Conservation (phyloP, 1,140 invertebrate species). For the Parapsyche elsis region DNA sequence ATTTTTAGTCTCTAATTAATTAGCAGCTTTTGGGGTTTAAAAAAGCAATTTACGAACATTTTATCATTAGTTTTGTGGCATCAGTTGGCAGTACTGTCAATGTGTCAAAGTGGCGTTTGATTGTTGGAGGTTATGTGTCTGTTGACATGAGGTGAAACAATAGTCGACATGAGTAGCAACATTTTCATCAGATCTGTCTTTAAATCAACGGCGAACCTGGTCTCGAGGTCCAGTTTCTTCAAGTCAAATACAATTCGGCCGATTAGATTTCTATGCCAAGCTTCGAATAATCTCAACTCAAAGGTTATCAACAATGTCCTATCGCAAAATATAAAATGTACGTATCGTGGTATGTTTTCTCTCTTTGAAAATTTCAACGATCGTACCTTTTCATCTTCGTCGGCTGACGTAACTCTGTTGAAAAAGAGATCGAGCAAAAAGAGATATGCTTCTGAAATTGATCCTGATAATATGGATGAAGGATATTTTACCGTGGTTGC, state of each 20-base stretch:
- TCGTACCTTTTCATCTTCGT: neutral
- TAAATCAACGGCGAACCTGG: neutral
- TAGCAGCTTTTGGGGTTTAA: too few species aligned
- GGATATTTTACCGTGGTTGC: slow-evolving; percentile 70
- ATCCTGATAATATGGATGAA: slow-evolving; percentile 54
- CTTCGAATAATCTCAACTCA: too few species aligned
- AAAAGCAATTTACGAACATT: too few species aligned
- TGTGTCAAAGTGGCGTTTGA: too few species aligned
- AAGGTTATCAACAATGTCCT: too few species aligned
- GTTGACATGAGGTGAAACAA: neutral
- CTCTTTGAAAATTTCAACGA: neutral
- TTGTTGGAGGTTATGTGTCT: too few species aligned
- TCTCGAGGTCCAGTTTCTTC: neutral
- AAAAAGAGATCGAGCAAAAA: slow-evolving; percentile 50
- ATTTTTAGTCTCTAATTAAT: too few species aligned
- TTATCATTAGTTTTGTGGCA: too few species aligned
- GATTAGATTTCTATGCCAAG: too few species aligned
- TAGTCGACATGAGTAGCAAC: neutral
- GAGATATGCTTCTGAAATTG: slow-evolving; percentile 52
- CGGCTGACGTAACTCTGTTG: slow-evolving; percentile 1
- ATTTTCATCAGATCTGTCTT: neutral
- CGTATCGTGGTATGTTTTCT: neutral
- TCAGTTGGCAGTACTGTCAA: too few species aligned
- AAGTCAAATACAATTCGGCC: too few species aligned
- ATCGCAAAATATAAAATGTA: too few species aligned